Evolutionary conservation across 2,797 vertebrate species (phyloP), one percentile per base, ranked within the genome.

Genomic region (Cheirogaleus major): DNA sequence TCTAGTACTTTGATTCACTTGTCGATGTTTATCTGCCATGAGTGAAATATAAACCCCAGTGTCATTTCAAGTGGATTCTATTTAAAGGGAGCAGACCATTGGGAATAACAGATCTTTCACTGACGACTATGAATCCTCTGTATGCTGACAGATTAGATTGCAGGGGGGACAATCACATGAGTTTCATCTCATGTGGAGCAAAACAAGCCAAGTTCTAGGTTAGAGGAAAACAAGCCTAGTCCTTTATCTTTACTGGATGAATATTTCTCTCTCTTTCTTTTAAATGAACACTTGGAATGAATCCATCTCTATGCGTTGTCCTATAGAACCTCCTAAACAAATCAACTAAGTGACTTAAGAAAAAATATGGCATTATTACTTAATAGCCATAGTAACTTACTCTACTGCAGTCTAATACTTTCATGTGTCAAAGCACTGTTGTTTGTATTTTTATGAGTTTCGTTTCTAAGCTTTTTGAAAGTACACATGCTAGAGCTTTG

Each of bases 401-500:
- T 85, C 75, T 85, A 41, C 13, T 88, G 59, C 30, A 84, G 45
- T 48, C 65, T 45, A 70, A 52, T 89, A 35, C 30, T 84, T 96
- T 63, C 65, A 11, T 70, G 45, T 96, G 76, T 96, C 57, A 94
- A 93, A 94, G 69, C 48, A 52, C 48, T 50, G 48, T 57, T 97
- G 67, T 95, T 97, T 96, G 55, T 97, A 41, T 82, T 97, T 97
- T 96, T 84, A 27, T 88, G 93, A 96, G 79, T 96, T 96, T 94
- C 93, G 96, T 96, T 96, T 96, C 97, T 96, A 97, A 89, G 94
- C 43, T 96, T 96, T 95, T 87, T 88, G 79, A 96, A 97, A 98
- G 80, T 90, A 95, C 91, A 95, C 87, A 94, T 94, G 93, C 91
- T 87, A 80, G 14, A 55, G 8, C 63, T 95, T 87, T 95, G 86